These are phyloP conservation scores for Drepana falcataria DNA, from an alignment of 2,888 invertebrate genomes.

Conservation along the genomic window DNA sequence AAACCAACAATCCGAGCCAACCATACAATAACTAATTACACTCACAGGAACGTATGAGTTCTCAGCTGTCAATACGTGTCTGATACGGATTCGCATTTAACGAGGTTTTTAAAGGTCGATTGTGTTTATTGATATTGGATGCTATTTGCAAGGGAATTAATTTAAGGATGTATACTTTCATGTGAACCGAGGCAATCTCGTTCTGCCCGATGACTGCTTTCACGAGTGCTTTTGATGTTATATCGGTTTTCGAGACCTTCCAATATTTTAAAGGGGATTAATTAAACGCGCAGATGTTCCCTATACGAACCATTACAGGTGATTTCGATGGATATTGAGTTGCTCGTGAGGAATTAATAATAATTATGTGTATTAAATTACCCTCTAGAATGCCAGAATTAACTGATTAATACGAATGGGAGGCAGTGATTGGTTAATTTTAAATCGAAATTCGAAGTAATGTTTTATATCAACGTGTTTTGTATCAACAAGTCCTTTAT, in stretches of 20 bases:
- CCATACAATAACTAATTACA: slow-evolving; percentile 19
- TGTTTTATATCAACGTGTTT: not conserved
- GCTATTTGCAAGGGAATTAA: slow-evolving; percentile 33
- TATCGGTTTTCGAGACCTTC: slow-evolving; percentile 42
- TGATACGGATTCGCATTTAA: slow-evolving; percentile 26
- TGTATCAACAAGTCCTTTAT: not conserved
- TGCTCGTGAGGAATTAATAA: slow-evolving; percentile 1
- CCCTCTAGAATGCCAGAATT: no score
- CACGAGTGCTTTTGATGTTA: slow-evolving; percentile 40
- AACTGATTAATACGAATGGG: no score
- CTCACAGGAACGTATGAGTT: slow-evolving; percentile 6
- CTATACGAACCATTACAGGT: not conserved
- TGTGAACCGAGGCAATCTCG: slow-evolving; percentile 28
- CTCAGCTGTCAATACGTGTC: slow-evolving; percentile 1
- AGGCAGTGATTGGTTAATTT: no score
- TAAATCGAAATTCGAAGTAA: no score
- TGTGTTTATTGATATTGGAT: slow-evolving; percentile 35
- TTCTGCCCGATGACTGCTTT: slow-evolving; percentile 21
- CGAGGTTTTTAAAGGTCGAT: slow-evolving; percentile 23
- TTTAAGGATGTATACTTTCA: slow-evolving; percentile 36
- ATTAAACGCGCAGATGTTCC: slow-evolving; percentile 11
- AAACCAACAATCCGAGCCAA: slow-evolving; percentile 26
- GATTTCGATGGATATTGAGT: slow-evolving; percentile 1
- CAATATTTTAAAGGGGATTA: slow-evolving; percentile 30
- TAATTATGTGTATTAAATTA: no score